phyloP scores from a whole-genome alignment of 2,888 invertebrate genomes.

The Archips crataeganus region DNA sequence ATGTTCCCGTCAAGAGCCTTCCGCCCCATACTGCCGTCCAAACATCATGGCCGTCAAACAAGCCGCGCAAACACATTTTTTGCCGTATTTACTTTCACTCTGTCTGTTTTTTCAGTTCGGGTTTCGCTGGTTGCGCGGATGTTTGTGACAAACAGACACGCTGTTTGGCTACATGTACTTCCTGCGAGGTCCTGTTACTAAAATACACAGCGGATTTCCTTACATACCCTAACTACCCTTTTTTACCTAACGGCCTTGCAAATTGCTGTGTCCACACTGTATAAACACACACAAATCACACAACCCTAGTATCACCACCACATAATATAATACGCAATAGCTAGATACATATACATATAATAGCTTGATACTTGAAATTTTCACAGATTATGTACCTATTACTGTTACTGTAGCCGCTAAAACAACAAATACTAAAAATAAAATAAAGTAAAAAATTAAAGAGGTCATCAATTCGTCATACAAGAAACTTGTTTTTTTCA shows the following conservation, averaged over 20 bases:
- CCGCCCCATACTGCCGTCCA: background rate
- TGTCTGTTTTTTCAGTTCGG: slow-evolving; percentile 41
- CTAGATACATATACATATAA: too few relatives aligned
- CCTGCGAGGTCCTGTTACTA: slow-evolving; percentile 18
- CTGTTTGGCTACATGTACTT: slow-evolving; percentile 17
- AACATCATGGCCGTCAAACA: slow-evolving; percentile 6
- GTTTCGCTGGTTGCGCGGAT: slow-evolving; percentile 32
- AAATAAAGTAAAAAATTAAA: too few relatives aligned
- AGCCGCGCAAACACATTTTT: slow-evolving; percentile 31
- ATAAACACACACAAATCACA: too few relatives aligned
- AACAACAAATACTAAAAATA: too few relatives aligned
- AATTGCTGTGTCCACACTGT: background rate
- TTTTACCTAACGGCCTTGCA: background rate
- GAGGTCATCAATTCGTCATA: too few relatives aligned
- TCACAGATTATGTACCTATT: too few relatives aligned
- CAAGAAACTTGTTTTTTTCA: too few relatives aligned
- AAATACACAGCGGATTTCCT: slow-evolving; percentile 12
- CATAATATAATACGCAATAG: too few relatives aligned
- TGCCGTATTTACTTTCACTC: slow-evolving; percentile 42
- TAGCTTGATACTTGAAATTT: too few relatives aligned
- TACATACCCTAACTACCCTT: background rate
- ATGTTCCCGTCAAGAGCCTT: background rate
- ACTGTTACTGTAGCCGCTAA: too few relatives aligned
- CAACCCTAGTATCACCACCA: too few relatives aligned
- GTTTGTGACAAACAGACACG: slow-evolving; percentile 34